Conservation (phyloP, 2,113 vertebrate species). For the Sinocyclocheilus grahami region DNA sequence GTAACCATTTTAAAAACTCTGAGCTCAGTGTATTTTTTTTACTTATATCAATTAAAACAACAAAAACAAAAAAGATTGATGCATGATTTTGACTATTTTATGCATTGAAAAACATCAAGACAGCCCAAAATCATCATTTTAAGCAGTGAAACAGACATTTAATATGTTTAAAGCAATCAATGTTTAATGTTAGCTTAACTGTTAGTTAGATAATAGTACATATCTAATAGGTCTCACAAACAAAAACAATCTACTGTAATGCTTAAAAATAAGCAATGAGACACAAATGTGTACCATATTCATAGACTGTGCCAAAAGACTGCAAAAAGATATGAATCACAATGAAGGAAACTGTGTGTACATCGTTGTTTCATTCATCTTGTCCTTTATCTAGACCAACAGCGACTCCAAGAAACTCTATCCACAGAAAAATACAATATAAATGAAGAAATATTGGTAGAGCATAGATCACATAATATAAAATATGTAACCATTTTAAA, state of each 20-base stretch:
- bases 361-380: background rate
- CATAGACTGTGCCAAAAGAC: background rate
- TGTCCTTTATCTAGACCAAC: background rate
- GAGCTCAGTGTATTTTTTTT: background rate
- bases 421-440: background rate
- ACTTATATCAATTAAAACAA: too few relatives aligned
- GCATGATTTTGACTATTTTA: too few relatives aligned
- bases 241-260: background rate
- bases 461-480: background rate
- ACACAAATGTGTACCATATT: background rate
- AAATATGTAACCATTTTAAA: background rate
- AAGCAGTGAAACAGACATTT: background rate
- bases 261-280: background rate
- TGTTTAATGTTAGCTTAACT: background rate
- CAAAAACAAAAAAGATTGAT: too few relatives aligned
- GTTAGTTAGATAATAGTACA: background rate
- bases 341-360: background rate
- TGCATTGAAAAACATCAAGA: background rate
- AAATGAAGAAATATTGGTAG: background rate
- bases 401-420: background rate
- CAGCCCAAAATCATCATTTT: background rate
- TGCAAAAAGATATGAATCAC: background rate
- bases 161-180: background rate
- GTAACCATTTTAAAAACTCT: background rate
- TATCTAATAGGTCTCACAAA: background rate